Conservation (phyloP, 2,797 vertebrate genomes). For the Cephalopachus bancanus region DNA sequence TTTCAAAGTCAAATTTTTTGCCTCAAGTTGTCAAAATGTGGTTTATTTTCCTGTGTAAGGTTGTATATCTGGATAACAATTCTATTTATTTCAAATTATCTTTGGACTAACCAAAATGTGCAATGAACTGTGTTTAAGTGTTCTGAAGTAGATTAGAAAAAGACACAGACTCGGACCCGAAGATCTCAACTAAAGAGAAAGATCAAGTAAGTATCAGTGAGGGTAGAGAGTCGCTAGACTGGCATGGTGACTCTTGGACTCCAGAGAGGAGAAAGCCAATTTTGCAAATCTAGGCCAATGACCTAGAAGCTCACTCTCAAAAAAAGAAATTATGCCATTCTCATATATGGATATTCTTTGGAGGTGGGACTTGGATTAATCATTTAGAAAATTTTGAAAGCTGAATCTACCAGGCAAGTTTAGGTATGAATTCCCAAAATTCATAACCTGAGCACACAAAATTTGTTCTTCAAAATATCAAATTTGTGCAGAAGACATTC, state of each 20-base stretch:
- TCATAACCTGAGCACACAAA: conserved; percentile 50
- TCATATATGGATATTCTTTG: not conserved
- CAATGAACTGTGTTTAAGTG: not conserved
- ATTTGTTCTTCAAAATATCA: conserved; percentile 56
- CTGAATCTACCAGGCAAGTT: not conserved
- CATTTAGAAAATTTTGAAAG: conserved; percentile 43
- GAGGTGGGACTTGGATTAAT: not conserved
- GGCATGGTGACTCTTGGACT: not conserved
- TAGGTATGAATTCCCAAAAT: conserved; percentile 17
- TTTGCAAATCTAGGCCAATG: not conserved
- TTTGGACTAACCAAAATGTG: not conserved
- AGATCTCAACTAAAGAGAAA: not conserved
- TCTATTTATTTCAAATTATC: conserved; percentile 30
- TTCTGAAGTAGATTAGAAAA: not conserved
- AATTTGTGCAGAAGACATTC: conserved; percentile 48
- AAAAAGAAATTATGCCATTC: not conserved
- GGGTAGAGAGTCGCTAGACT: not conserved
- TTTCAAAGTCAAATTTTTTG: conserved; percentile 6
- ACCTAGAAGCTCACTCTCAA: not conserved
- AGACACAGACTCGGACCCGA: not conserved
- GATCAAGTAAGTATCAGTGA: not conserved
- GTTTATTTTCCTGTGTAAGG: not conserved
- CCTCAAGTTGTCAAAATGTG: not conserved
- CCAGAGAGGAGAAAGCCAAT: not conserved
- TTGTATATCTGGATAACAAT: not conserved